phyloP scores from a whole-genome alignment of 2,888 invertebrate species.

The Tholera decimalis region DNA sequence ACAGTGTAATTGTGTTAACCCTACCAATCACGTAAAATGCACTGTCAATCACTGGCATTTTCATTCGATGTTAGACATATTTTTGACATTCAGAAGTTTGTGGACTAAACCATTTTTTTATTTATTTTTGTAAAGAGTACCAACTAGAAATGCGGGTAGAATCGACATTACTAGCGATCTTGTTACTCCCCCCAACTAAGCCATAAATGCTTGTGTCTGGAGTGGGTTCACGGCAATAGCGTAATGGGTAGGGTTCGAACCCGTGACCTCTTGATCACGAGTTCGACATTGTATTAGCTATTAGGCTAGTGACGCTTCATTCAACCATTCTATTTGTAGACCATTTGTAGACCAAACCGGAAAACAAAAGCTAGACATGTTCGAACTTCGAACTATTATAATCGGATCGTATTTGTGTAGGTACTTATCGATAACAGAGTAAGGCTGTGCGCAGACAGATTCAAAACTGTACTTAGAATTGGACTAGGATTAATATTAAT shows the following conservation, averaged over 20 bases:
- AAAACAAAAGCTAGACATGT: constrained; percentile 24
- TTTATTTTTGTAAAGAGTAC: too few relatives aligned
- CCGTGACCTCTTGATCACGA: too few relatives aligned
- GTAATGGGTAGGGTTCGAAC: too few relatives aligned
- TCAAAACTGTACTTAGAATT: neutral
- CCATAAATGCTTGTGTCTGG: too few relatives aligned
- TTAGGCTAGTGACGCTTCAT: too few relatives aligned
- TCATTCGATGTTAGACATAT: constrained; percentile 3
- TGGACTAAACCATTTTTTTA: constrained; percentile 47
- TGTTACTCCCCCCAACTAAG: too few relatives aligned
- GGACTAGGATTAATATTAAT: too few relatives aligned
- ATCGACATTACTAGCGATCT: too few relatives aligned
- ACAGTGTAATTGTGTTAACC: neutral
- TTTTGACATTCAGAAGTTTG: constrained; percentile 13
- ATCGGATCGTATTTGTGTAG: constrained; percentile 13
- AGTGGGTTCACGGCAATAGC: too few relatives aligned
- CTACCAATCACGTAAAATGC: neutral
- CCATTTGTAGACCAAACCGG: neutral
- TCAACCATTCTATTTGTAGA: constrained; percentile 25
- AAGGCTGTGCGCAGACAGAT: neutral
- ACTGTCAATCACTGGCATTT: constrained; percentile 6
- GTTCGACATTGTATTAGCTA: too few relatives aligned
- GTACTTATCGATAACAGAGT: constrained; percentile 23
- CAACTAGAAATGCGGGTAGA: too few relatives aligned
- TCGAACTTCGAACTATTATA: constrained; percentile 16